A percentile compares a stretch with the other conserved stretches of the same genome.
These are phyloP conservation scores for Lagothrix lagotricha DNA, from an alignment of 2,797 vertebrate genomes.

Conservation along the genomic window DNA sequence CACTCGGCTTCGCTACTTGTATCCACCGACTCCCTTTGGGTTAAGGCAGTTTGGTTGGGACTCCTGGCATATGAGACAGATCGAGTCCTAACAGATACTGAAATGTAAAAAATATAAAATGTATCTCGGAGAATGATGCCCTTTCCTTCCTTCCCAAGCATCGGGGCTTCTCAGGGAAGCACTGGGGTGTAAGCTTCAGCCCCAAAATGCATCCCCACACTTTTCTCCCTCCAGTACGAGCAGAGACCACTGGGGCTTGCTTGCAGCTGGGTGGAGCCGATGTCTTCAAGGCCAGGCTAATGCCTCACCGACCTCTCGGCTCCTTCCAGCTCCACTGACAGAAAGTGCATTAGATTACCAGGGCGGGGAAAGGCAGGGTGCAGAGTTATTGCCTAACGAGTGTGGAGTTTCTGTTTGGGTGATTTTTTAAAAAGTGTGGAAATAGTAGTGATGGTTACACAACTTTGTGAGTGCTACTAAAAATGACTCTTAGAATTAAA, in stretches of 20 bases:
- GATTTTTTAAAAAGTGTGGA: no score
- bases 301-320: background rate
- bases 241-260: background rate
- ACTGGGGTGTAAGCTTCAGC: fast-evolving
- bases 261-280: background rate
- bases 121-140: background rate
- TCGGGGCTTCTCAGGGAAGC: background rate
- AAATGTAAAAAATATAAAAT: background rate
- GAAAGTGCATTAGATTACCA: no score
- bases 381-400: no score
- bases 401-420: no score
- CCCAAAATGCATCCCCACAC: fast-evolving
- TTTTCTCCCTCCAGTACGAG: fast-evolving
- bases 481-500: no score
- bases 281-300: background rate
- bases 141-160: background rate
- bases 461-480: no score
- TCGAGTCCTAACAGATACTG: background rate
- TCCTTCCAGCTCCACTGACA: background rate
- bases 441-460: no score
- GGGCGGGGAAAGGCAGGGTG: no score
- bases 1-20: fast-evolving
- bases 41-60: background rate
- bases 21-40: no score
- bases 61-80: no score